A percentile compares a stretch with the other conserved stretches of the same genome.
Conservation (phyloP, 2,113 vertebrate genomes). For the Bothrops jararaca region DNA sequence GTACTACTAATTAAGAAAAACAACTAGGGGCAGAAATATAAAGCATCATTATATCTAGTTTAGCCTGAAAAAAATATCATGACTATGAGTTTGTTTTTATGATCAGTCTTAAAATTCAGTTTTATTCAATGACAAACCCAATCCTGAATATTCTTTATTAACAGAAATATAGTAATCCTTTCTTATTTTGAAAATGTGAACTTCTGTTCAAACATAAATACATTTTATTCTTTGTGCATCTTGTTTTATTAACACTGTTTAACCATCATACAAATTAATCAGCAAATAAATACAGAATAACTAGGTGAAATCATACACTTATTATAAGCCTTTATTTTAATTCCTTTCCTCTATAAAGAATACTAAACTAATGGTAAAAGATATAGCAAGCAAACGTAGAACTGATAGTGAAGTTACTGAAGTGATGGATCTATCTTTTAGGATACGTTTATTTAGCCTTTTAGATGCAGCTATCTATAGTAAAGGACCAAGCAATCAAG, state of each 20-base stretch:
- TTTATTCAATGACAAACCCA: background rate
- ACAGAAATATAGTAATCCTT: background rate
- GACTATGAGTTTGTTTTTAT: background rate
- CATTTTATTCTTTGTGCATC: background rate
- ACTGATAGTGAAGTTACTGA: background rate
- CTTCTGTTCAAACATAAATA: background rate
- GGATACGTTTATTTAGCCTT: background rate
- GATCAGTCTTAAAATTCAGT: background rate
- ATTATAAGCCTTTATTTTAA: background rate
- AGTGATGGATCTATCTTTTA: background rate
- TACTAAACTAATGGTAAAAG: background rate
- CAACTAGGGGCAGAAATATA: background rate
- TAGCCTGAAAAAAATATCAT: background rate
- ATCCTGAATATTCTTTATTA: background rate
- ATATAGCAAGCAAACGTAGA: background rate
- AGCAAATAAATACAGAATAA: background rate
- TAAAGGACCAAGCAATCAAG: background rate
- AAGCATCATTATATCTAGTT: slow-evolving; percentile 1
- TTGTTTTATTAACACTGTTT: background rate
- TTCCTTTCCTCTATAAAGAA: background rate
- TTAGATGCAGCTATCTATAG: background rate
- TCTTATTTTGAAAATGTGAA: background rate
- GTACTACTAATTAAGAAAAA: background rate
- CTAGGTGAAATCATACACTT: background rate
- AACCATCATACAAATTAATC: background rate